Evolutionary conservation across 2,888 invertebrate genomes (phyloP), one percentile per base, ranked within the genome.

Genomic region (Cheilosia vernalis): DNA sequence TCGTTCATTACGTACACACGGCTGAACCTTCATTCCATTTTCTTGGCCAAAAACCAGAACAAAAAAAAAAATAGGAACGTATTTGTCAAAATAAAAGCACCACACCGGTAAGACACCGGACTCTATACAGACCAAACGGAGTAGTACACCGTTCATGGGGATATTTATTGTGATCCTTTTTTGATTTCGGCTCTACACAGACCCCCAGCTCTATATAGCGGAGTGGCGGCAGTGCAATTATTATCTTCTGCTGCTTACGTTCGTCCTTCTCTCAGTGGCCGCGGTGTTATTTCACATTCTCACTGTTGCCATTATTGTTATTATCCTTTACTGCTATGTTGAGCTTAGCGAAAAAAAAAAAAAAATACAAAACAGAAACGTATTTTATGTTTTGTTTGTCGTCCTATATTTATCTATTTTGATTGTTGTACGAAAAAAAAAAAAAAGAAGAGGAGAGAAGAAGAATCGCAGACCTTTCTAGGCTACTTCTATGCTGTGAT

Each of bases 91-190:
- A 66, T 44, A 56, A 33, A 51, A 74, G 55, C 44, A 47, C 15
- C 53, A 42, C 58, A 69, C 40, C 66, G 66, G 66, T 66, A 53
- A 64, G 64, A 60, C 17, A 21, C 10, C 30, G 49, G 37, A 47
- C 49, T 37, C 49, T 27, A 24, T n/a, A 27, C 27, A 15, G 21
- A 56, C 49, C 53, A 40, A 51, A 15, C 15, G 9, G 17, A 51
- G 47, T 67, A 49, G 17, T 56, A 66, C 53, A 64, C 63, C 64
- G 56, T 47, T 67, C 79, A 76, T 24, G 40, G 33, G 56, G 53
- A 61, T 80, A 85, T 85, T 81, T 81, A 85, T 76, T 81, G 72
- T 85, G 72, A 81, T 85, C 85, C 72, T 85, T 85, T 85, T 81
- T 77, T 85, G 70, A 81, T 76, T 80, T 80, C 44, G 47, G 47